phyloP scores from a whole-genome alignment of 2,888 invertebrate genomes.

The Euclidia mi region DNA sequence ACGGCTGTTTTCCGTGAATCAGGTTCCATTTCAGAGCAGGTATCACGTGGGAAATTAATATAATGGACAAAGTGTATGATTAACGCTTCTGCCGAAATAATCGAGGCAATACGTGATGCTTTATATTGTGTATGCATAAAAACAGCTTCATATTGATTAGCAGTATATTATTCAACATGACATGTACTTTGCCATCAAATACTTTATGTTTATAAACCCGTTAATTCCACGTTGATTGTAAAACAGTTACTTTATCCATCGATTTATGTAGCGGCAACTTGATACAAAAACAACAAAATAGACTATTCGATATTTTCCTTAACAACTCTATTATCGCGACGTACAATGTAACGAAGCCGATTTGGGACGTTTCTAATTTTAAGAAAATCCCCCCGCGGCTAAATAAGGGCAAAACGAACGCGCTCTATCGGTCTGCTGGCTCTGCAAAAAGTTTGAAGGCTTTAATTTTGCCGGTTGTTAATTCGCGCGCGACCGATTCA shows the following conservation, averaged over 20 bases:
- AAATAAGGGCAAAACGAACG: conserved; percentile 66
- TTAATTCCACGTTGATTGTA: background rate
- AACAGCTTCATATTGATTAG: no score
- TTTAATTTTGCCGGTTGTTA: conserved; percentile 87
- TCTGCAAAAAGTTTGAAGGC: conserved; percentile 84
- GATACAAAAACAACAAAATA: conserved; percentile 35
- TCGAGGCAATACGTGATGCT: no score
- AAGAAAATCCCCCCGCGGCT: conserved; percentile 66
- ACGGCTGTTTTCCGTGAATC: no score
- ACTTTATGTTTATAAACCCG: background rate
- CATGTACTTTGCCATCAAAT: background rate
- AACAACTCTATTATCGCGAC: conserved; percentile 52
- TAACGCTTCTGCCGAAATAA: no score
- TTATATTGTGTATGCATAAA: no score
- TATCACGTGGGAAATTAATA: no score
- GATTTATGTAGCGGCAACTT: conserved; percentile 38
- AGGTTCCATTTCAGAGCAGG: no score
- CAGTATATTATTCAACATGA: background rate
- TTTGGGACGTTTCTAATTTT: conserved; percentile 72
- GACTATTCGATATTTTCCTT: conserved; percentile 40
- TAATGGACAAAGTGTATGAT: no score
- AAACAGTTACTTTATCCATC: conserved; percentile 29
- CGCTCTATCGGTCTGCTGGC: conserved; percentile 69
- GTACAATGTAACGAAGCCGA: conserved; percentile 55
- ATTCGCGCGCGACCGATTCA: conserved; percentile 87